Evolutionary conservation across 2,113 vertebrate species (phyloP), one percentile per base, ranked within the genome.

Genomic region (Psettodes erumei): DNA sequence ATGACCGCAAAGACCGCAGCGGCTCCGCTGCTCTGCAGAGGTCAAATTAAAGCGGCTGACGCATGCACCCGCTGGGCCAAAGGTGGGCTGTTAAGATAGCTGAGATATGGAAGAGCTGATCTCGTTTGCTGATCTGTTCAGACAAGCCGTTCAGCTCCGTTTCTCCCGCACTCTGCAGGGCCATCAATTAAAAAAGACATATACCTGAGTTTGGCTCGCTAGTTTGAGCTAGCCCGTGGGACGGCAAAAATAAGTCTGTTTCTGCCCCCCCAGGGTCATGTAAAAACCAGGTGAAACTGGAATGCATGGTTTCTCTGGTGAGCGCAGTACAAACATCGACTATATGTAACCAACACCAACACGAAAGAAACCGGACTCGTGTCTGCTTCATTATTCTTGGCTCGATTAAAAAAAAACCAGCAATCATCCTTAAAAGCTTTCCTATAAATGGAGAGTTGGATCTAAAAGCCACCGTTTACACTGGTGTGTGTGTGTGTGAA

Each of bases 81-180:
- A 38, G 77, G 84, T 75, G 13, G 60, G 67, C 80, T 81, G 69
- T 80, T 72, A 76, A 33, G 28, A 56, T 40, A 75, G 79, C 80
- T 74, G 58, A 72, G 56, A 56, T 75, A 42, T 48, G 77, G 75
- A 86, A 58, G 74, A 79, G 68, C 58, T 42, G 66, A 62, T 68
- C 63, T 82, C 68, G 64, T 48, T 71, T 61, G 55, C 56, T 72
- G 61, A 64, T 87, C 66, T 79, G 87, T 86, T 77, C 58, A 81
- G 70, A 83, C 83, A 85, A 59, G 84, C 84, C 67, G 72, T 78
- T 60, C 73, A 59, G 78, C 81, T 73, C 69, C 8, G 43, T 63
- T 76, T 79, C 68, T 55, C 68, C n/a, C n/a, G 75, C 69, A 65
- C 77, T 50, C 60, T 60, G 63, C 33, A 59, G 61, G 5, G 2